Conservation (phyloP, 2,797 vertebrate species). For the Enteromius paludinosus region DNA sequence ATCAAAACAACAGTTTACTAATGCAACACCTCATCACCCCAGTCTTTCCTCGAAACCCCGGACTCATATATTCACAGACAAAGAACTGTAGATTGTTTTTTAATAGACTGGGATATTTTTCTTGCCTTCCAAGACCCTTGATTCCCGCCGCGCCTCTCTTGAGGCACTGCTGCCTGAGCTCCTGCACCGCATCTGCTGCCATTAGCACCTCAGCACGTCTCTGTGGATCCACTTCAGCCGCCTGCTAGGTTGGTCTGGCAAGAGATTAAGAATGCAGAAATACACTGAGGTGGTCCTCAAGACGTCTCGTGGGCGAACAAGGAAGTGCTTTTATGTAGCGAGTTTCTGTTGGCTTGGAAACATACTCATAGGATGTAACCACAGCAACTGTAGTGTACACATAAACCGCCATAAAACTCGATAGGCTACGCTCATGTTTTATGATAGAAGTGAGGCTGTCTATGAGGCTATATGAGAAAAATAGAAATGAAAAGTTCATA, state of each 20-base stretch:
- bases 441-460: not conserved
- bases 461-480: not conserved
- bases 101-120: not conserved
- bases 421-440: not conserved
- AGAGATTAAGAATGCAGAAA: not conserved
- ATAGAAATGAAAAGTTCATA: not conserved
- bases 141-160: constrained; percentile 72
- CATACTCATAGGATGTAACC: constrained; percentile 46
- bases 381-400: constrained; percentile 30
- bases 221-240: constrained; percentile 5
- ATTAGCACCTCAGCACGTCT: not conserved
- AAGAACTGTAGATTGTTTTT: not conserved
- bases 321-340: not conserved
- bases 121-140: constrained; percentile 74
- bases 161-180: constrained; percentile 71
- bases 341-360: constrained; percentile 47
- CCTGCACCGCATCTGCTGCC: constrained; percentile 60
- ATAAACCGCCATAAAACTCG: constrained; percentile 12
- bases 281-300: constrained; percentile 9
- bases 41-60: not conserved
- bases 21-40: not conserved
- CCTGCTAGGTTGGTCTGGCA: no score
- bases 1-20: not conserved
- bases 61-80: not conserved
- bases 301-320: constrained; percentile 43